Percentiles rank a stretch among this genome's conserved stretches.
Evolutionary conservation across 2,797 vertebrate genomes (phyloP).

Genomic region (Anguilla marmorata): DNA sequence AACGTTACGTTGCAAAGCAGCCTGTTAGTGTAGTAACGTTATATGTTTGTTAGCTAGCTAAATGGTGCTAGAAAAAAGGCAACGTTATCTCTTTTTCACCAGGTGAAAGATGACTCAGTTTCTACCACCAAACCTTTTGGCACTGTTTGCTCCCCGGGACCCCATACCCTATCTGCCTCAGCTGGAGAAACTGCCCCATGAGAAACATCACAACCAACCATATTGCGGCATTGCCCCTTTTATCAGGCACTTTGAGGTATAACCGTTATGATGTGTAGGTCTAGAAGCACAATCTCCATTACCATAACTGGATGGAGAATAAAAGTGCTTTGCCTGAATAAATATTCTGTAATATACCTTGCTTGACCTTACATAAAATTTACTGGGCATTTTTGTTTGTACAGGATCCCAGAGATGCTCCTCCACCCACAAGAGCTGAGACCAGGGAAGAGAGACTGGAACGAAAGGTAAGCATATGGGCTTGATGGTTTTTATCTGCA

Average conservation of each 20-base stretch:
- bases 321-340: neutral
- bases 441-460: constrained; percentile 90
- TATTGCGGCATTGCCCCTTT: constrained; percentile 90
- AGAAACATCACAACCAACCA: constrained; percentile 92
- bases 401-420: constrained; percentile 91
- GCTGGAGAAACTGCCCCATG: constrained; percentile 88
- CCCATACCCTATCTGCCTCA: constrained; percentile 89
- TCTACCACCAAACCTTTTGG: constrained; percentile 90
- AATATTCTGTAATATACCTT: neutral
- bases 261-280: neutral
- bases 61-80: neutral
- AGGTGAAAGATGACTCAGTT: constrained; percentile 92
- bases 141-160: constrained; percentile 89
- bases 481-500: neutral
- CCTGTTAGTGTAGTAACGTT: too few species aligned
- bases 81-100: neutral
- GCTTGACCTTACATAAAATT: neutral
- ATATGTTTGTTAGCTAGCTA: too few species aligned
- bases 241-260: constrained; percentile 89
- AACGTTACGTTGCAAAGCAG: too few species aligned
- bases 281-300: neutral
- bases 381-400: neutral
- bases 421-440: constrained; percentile 90
- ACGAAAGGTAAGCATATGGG: constrained; percentile 76
- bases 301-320: neutral